Evolutionary conservation across 2,888 invertebrate species (phyloP).

Genomic region (Dimorphilus gyrociliatus): DNA sequence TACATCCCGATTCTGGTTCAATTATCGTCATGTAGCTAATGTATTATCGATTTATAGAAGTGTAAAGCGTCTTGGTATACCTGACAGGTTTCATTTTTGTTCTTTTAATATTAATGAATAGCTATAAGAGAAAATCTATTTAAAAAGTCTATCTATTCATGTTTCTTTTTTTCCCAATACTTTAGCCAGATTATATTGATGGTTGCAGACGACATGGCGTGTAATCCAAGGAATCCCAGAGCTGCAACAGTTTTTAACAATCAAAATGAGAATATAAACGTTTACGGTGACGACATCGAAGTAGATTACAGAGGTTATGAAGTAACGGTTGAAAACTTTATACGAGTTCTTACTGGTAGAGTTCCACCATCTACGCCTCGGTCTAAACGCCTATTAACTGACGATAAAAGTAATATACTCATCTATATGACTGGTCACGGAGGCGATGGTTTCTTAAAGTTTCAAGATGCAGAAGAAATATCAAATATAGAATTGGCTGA

Average conservation of each 20-base stretch:
- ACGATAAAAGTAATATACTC: slow-evolving; percentile 74
- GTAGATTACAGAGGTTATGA: slow-evolving; percentile 82
- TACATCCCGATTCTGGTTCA: slow-evolving; percentile 98
- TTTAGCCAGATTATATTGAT: slow-evolving; percentile 87
- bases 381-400: slow-evolving; percentile 80
- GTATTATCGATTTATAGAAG: slow-evolving; percentile 93
- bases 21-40: slow-evolving; percentile 97
- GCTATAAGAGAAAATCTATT: slow-evolving; percentile 1
- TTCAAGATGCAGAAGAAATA: slow-evolving; percentile 97
- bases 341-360: slow-evolving; percentile 79
- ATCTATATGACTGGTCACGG: slow-evolving; percentile 91
- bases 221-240: slow-evolving; percentile 88
- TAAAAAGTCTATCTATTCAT: neutral
- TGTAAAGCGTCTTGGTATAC: slow-evolving; percentile 94
- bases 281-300: slow-evolving; percentile 97
- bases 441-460: slow-evolving; percentile 96
- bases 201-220: slow-evolving; percentile 99
- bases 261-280: slow-evolving; percentile 90
- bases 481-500: slow-evolving; percentile 95
- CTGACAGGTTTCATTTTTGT: slow-evolving; percentile 50
- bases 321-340: slow-evolving; percentile 92
- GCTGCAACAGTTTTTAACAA: slow-evolving; percentile 54
- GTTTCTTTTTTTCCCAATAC: slow-evolving; percentile 14
- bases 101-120: neutral
- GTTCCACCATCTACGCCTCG: slow-evolving; percentile 80